A percentile compares a stretch with the other conserved stretches of the same genome.
Conservation (phyloP, 2,797 vertebrate genomes). For the Gastrophryne carolinensis region DNA sequence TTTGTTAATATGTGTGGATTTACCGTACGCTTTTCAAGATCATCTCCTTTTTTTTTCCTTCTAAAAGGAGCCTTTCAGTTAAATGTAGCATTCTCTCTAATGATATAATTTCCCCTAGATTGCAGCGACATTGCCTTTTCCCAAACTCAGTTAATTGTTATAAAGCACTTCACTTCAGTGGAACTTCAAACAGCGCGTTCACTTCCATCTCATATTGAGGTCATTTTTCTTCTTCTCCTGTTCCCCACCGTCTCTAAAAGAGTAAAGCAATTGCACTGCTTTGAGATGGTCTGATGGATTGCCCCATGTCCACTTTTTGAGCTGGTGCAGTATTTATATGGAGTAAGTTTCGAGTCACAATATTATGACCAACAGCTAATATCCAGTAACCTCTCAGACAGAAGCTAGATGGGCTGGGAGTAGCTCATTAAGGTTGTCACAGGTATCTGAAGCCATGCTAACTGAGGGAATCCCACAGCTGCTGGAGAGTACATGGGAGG, state of each 20-base stretch:
- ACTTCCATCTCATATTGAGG: conserved; percentile 68
- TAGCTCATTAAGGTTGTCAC: no score
- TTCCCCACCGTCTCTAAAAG: conserved; percentile 2
- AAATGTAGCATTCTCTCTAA: conserved; percentile 80
- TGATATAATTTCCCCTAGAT: conserved; percentile 79
- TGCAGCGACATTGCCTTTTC: conserved; percentile 76
- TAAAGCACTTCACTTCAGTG: conserved; percentile 75
- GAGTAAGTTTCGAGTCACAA: background rate
- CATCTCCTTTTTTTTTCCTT: conserved; percentile 78
- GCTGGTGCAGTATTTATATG: conserved; percentile 17
- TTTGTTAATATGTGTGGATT: conserved; percentile 74
- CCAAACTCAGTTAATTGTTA: conserved; percentile 80
- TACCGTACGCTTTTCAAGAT: conserved; percentile 72
- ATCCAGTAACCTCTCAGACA: no score
- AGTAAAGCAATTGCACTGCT: conserved; percentile 35
- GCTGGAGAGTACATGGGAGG: no score
- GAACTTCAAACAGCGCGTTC: conserved; percentile 67
- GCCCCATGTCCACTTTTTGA: conserved; percentile 7
- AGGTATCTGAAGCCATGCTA: no score
- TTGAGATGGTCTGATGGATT: conserved; percentile 33
- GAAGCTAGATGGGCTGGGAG: no score
- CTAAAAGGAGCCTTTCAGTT: conserved; percentile 77
- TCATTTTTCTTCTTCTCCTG: conserved; percentile 65
- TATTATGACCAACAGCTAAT: no score
- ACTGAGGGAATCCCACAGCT: no score